phyloP scores from a whole-genome alignment of 2,113 vertebrate genomes.

The Vombatus ursinus region DNA sequence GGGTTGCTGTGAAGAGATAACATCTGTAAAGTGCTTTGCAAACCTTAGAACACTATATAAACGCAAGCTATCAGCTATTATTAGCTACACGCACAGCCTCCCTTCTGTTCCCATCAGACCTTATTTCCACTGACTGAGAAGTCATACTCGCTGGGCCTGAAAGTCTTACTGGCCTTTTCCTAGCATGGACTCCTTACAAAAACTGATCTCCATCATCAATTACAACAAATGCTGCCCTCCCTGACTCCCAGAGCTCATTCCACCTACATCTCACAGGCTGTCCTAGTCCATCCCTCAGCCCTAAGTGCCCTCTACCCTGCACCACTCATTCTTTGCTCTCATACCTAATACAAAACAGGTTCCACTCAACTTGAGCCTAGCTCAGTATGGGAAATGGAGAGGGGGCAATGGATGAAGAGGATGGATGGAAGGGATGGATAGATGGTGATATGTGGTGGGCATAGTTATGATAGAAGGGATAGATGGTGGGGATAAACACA shows the following conservation, averaged over 20 bases:
- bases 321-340: neutral
- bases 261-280: neutral
- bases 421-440: neutral
- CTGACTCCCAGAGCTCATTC: neutral
- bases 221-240: neutral
- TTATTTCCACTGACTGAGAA: neutral
- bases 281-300: neutral
- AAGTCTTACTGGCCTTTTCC: neutral
- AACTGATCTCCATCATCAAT: neutral
- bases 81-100: neutral
- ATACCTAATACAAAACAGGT: neutral
- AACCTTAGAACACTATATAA: neutral
- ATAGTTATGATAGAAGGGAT: neutral
- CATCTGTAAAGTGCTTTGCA: slow-evolving; percentile 1
- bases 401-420: neutral
- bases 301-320: neutral
- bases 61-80: neutral
- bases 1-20: neutral
- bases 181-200: neutral
- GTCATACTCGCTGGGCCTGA: neutral
- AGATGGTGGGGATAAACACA: neutral
- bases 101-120: neutral
- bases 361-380: neutral
- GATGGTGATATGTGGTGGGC: neutral
- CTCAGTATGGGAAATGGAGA: neutral